phyloP scores from a whole-genome alignment of 2,113 vertebrate genomes.

The Phylloscopus trochiloides region DNA sequence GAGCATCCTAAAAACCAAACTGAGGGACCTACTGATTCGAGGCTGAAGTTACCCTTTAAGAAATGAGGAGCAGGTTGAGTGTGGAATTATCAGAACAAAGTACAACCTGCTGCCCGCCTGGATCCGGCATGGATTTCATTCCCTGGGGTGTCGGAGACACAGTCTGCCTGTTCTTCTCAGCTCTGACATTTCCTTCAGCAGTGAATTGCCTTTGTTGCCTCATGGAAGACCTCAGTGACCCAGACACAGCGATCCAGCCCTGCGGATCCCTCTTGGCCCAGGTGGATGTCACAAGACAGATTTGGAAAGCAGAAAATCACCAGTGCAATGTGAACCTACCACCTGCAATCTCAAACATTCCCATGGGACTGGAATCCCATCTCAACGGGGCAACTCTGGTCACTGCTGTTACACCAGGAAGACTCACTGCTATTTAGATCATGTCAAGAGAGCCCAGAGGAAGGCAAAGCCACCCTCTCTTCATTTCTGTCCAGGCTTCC shows the following conservation, averaged over 20 bases:
- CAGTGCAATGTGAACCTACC: background rate
- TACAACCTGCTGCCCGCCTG: rapidly evolving
- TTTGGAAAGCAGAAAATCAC: background rate
- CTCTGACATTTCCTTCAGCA: background rate
- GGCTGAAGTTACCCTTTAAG: background rate
- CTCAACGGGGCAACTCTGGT: rapidly evolving
- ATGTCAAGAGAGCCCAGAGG: background rate
- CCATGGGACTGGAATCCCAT: background rate
- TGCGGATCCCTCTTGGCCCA: background rate
- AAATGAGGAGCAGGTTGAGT: background rate
- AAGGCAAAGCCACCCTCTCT: background rate
- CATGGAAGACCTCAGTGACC: background rate
- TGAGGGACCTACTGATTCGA: background rate
- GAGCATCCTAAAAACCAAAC: background rate
- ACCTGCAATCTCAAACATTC: background rate
- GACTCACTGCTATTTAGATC: background rate
- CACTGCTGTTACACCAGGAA: background rate
- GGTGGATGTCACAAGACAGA: too few species aligned
- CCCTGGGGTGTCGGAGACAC: background rate
- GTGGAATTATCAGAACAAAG: background rate
- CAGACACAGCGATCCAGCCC: background rate
- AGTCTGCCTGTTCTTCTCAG: background rate
- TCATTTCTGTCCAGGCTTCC: background rate
- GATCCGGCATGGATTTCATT: background rate
- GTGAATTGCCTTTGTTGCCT: background rate